phyloP scores from a whole-genome alignment of 2,113 vertebrate species.

The Microtus ochrogaster region DNA sequence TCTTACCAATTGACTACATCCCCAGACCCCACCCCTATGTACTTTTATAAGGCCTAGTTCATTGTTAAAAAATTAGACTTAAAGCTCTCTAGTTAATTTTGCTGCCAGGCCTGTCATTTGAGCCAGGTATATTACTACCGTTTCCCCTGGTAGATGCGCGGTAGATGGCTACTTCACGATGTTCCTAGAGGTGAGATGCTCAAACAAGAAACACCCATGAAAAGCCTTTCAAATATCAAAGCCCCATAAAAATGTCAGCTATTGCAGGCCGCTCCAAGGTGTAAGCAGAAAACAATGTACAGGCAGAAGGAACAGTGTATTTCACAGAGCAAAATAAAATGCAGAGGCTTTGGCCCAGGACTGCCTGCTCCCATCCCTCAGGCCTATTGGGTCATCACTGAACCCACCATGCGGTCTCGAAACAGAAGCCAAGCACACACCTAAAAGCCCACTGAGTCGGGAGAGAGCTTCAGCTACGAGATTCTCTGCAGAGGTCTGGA shows the following conservation, averaged over 20 bases:
- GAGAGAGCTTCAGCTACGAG: not conserved
- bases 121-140: not conserved
- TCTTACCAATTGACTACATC: not conserved
- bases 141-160: not conserved
- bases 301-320: not conserved
- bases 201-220: not conserved
- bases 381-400: not conserved
- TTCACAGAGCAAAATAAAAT: slow-evolving; percentile 15
- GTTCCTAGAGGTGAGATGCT: not conserved
- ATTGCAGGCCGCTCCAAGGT: not conserved
- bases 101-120: not conserved
- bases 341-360: not conserved
- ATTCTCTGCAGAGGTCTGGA: not conserved
- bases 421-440: not conserved
- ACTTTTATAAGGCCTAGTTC: not conserved
- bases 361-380: not conserved
- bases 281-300: not conserved
- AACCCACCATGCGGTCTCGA: not conserved
- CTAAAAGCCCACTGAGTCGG: not conserved
- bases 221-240: not conserved
- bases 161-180: not conserved
- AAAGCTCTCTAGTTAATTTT: not conserved
- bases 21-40: not conserved
- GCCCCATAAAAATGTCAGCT: slow-evolving; percentile 1
- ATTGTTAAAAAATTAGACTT: not conserved